Percentiles rank a stretch among this genome's conserved stretches.
Evolutionary conservation across 2,797 vertebrate species (phyloP).

Genomic region (Anabas testudineus): DNA sequence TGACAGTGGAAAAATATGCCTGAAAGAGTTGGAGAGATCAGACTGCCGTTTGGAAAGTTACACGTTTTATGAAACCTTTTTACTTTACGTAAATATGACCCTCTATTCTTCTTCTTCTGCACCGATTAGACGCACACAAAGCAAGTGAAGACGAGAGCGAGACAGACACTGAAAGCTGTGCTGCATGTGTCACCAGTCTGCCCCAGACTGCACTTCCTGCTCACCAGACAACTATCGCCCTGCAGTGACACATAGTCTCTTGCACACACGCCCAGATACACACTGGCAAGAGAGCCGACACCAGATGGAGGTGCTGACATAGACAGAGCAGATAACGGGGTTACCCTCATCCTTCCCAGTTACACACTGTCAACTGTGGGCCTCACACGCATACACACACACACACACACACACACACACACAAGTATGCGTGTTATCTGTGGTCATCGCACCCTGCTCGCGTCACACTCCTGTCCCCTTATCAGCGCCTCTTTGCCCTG

Average conservation of each 20-base stretch:
- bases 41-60: background rate
- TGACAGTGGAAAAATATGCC: background rate
- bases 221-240: slow-evolving; percentile 78
- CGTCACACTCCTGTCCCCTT: slow-evolving; percentile 80
- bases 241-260: slow-evolving; percentile 54
- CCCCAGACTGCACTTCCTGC: slow-evolving; percentile 86
- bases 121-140: slow-evolving; percentile 13
- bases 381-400: slow-evolving; percentile 55
- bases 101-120: slow-evolving; percentile 8
- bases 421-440: slow-evolving; percentile 65
- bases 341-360: slow-evolving; percentile 76
- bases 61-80: slow-evolving; percentile 2
- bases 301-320: slow-evolving; percentile 84
- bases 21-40: slow-evolving; percentile 1
- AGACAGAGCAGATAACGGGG: slow-evolving; percentile 81
- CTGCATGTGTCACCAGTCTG: slow-evolving; percentile 85
- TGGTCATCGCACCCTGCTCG: slow-evolving; percentile 68
- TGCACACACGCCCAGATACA: slow-evolving; percentile 32
- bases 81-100: background rate
- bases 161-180: slow-evolving; percentile 56
- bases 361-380: slow-evolving; percentile 66
- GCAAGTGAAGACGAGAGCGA: slow-evolving; percentile 11
- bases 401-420: slow-evolving; percentile 40
- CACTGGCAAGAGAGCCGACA: slow-evolving; percentile 82
- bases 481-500: slow-evolving; percentile 74